Conservation (phyloP, 1,140 invertebrate species). For the Drosophila lini region DNA sequence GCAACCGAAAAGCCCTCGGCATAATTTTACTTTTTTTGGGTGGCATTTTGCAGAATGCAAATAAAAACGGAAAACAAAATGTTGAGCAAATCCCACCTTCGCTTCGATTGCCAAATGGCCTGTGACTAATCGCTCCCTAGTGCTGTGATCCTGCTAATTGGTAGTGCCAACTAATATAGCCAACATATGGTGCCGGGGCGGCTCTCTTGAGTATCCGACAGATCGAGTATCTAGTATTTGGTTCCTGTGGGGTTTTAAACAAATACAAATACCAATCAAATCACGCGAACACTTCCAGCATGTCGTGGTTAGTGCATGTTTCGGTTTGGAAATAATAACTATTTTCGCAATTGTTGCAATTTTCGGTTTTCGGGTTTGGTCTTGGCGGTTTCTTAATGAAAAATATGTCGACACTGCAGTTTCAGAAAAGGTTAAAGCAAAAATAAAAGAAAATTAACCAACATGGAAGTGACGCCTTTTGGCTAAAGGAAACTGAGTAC, state of each 20-base stretch:
- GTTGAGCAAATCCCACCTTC: constrained; percentile 59
- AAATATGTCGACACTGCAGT: constrained; percentile 41
- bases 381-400: constrained; percentile 38
- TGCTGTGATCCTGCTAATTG: constrained; percentile 67
- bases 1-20: constrained; percentile 11
- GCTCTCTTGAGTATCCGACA: constrained; percentile 9
- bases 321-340: constrained; percentile 25
- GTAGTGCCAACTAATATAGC: constrained; percentile 44
- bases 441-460: background rate
- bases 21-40: constrained; percentile 11
- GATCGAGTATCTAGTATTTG: constrained; percentile 2
- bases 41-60: constrained; percentile 49
- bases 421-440: constrained; percentile 29
- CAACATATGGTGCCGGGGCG: constrained; percentile 29
- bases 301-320: constrained; percentile 7
- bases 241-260: background rate
- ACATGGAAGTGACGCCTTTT: background rate
- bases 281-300: constrained; percentile 25
- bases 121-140: constrained; percentile 64
- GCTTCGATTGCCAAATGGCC: constrained; percentile 52
- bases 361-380: constrained; percentile 25
- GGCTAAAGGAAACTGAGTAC: background rate
- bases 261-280: constrained; percentile 13
- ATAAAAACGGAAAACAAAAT: constrained; percentile 38
- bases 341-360: constrained; percentile 46